Evolutionary conservation across 2,797 vertebrate genomes (phyloP), one percentile per base, ranked within the genome.

Genomic region (Labeo calbasu): DNA sequence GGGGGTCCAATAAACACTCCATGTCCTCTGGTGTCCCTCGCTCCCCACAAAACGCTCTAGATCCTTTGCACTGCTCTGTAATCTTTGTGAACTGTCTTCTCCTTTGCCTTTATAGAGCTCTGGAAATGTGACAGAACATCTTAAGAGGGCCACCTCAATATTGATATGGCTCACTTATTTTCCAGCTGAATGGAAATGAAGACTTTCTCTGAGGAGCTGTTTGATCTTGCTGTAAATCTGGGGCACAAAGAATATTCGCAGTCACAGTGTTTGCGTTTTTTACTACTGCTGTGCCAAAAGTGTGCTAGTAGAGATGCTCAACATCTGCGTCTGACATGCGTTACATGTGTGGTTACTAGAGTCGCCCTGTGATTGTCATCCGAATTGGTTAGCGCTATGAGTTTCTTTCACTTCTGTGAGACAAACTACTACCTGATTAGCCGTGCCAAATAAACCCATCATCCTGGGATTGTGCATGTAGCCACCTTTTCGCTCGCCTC

Each of bases 361-460:
- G 75, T 70, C 8, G 48, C 19, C n/a, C 71, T 53, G 36, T 72
- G 19, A 79, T 66, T 79, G 57, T 83, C 46, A 63, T 25, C 51
- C 9, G 3, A 50, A 36, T 71, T 70, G 32, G 84, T 81, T 55
- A 46, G 50, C 50, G n/a, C 46, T 72, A 4, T 77, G 71, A 77
- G 40, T 57, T 12, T 6, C 46, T 55, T 83, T 70, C 53, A 43
- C 63, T 79, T 71, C 21, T 73, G 55, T 61, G 19, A 79, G 79
- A 65, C 40, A 77, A 53, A 57, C 61, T 55, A 65, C 73, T 86
- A 80, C 55, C 48, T 83, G 59, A 75, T 79, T 68, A 78, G 59
- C 69, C 78, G 88, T 89, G 88, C 90, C 90, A 94, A 93, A 94
- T 94, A 93, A 94, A 94, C 93, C 93, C 92, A 94, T 94, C 92